phyloP scores from a whole-genome alignment of 2,797 vertebrate species.

The Anabas testudineus region DNA sequence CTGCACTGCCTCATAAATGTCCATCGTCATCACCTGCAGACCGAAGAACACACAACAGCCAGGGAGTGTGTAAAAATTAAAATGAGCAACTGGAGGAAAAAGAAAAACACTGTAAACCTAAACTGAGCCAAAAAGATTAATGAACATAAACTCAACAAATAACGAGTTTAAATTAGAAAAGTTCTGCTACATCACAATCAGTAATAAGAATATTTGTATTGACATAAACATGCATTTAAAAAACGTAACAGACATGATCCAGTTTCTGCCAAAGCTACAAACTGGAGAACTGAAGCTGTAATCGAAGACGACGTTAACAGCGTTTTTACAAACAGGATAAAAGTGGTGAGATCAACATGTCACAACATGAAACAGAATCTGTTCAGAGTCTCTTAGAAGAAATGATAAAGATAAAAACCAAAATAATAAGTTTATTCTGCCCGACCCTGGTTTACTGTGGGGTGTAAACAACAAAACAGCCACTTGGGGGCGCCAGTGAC shows the following conservation, averaged over 20 bases:
- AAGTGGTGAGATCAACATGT: not conserved
- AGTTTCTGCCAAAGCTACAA: slow-evolving; percentile 13
- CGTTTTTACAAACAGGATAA: not conserved
- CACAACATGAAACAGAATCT: too few species aligned
- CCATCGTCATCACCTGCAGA: not conserved
- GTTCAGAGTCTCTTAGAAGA: too few species aligned
- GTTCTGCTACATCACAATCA: not conserved
- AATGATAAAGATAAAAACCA: too few species aligned
- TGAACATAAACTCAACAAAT: not conserved
- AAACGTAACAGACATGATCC: not conserved
- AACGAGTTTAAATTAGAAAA: not conserved
- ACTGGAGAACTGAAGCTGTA: slow-evolving; percentile 6
- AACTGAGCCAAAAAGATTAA: not conserved
- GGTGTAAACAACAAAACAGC: not conserved
- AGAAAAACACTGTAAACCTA: slow-evolving; percentile 14
- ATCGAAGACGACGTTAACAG: not conserved
- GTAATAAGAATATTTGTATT: not conserved
- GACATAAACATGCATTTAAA: not conserved
- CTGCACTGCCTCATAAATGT: not conserved
- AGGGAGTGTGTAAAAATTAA: slow-evolving; percentile 1
- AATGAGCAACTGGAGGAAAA: too few species aligned
- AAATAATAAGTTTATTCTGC: not conserved
- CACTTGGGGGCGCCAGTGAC: not conserved
- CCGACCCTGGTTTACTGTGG: not conserved
- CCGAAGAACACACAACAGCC: not conserved